Evolutionary conservation across 1,140 invertebrate species (phyloP).

Genomic region (Macrostomum lignano): DNA sequence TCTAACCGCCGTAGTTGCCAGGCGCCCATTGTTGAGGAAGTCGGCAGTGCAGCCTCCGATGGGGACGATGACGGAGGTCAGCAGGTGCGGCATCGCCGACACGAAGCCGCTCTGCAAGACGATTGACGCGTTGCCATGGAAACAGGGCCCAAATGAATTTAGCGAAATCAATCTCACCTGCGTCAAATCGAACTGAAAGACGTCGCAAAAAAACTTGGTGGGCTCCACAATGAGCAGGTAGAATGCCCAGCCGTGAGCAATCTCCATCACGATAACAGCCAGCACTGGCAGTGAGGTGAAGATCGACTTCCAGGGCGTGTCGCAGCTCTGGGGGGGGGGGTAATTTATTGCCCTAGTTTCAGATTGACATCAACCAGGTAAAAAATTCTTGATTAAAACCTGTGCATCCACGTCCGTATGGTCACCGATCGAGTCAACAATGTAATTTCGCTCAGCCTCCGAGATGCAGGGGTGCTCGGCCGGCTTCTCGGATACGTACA

Average conservation of each 20-base stretch:
- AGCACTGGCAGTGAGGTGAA: slow-evolving; percentile 82
- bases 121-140: too few relatives aligned
- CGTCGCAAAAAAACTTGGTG: slow-evolving; percentile 66
- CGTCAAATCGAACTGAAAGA: too few relatives aligned
- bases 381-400: too few relatives aligned
- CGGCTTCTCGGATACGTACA: slow-evolving; percentile 72
- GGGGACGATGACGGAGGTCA: slow-evolving; percentile 90
- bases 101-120: slow-evolving; percentile 69
- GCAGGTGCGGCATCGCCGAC: slow-evolving; percentile 72
- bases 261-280: slow-evolving; percentile 95
- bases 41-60: slow-evolving; percentile 81
- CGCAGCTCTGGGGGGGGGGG: too few relatives aligned
- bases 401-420: slow-evolving; percentile 8
- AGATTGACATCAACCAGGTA: too few relatives aligned
- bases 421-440: slow-evolving; percentile 68
- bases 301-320: slow-evolving; percentile 72
- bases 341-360: too few relatives aligned
- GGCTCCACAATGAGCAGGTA: slow-evolving; percentile 92
- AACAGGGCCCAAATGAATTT: too few relatives aligned
- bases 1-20: slow-evolving; percentile 80
- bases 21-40: slow-evolving; percentile 53
- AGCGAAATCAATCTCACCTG: too few relatives aligned
- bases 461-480: slow-evolving; percentile 69
- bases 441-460: slow-evolving; percentile 62
- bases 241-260: slow-evolving; percentile 98